phyloP scores from a whole-genome alignment of 2,888 invertebrate genomes.

The Rhopalosiphum nymphaeae region DNA sequence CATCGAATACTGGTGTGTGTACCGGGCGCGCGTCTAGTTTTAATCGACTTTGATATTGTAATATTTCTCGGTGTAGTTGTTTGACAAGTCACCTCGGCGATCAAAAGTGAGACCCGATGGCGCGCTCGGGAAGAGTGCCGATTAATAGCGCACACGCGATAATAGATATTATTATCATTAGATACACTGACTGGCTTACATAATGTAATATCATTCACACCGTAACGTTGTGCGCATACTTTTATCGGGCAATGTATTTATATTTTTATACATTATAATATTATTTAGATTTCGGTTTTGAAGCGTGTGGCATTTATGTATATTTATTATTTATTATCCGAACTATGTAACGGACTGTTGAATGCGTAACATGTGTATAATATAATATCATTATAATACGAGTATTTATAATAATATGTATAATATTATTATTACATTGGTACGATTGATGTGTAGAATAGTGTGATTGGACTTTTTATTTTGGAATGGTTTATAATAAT shows the following conservation, averaged over 20 bases:
- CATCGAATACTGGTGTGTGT: not conserved
- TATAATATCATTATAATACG: not conserved
- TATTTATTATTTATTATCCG: not conserved
- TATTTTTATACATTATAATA: not conserved
- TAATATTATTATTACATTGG: not conserved
- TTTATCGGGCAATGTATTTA: too few relatives aligned
- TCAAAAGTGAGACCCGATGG: not conserved
- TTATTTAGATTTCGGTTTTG: not conserved
- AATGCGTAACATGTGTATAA: not conserved
- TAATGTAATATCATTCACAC: not conserved
- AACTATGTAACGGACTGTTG: not conserved
- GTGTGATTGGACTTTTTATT: not conserved
- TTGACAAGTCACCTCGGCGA: not conserved
- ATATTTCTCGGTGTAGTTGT: not conserved
- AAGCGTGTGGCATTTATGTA: not conserved
- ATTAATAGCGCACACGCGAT: conserved; percentile 8
- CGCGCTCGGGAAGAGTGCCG: conserved; percentile 25
- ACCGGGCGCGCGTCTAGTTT: not conserved
- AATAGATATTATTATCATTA: not conserved
- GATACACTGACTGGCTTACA: not conserved
- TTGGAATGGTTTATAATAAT: not conserved
- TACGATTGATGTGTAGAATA: not conserved
- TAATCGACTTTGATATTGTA: not conserved
- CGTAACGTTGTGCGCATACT: not conserved
- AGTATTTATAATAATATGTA: not conserved